Evolutionary conservation across 2,888 invertebrate genomes (phyloP).

Genomic region (Drosophila quinaria): DNA sequence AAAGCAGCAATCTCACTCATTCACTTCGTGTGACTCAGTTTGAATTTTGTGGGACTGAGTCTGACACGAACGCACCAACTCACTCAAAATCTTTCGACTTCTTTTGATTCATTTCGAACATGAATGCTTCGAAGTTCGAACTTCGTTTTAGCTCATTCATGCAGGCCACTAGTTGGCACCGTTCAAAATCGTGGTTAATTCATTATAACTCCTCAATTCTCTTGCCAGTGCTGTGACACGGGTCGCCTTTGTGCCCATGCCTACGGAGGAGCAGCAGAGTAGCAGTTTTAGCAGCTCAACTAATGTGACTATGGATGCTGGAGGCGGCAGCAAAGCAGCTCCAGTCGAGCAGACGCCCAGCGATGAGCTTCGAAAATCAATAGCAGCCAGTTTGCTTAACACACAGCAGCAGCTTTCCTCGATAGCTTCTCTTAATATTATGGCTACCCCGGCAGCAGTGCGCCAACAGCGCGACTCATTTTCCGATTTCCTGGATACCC

Average conservation of each 20-base stretch:
- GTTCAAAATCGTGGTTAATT: no score
- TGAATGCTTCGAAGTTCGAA: no score
- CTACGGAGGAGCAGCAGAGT: constrained; percentile 60
- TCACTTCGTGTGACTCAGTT: no score
- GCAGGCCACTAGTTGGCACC: no score
- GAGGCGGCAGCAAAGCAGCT: constrained; percentile 4
- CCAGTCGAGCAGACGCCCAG: constrained; percentile 44
- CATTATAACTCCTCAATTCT: no score
- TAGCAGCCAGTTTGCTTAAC: constrained; percentile 49
- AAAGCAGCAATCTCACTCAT: no score
- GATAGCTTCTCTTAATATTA: neutral
- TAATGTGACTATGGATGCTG: constrained; percentile 47
- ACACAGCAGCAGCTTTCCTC: constrained; percentile 26
- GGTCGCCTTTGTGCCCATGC: constrained; percentile 81
- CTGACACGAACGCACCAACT: no score
- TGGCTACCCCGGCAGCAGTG: constrained; percentile 31
- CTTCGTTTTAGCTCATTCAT: no score
- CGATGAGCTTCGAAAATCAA: constrained; percentile 69
- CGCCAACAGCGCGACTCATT: constrained; percentile 82
- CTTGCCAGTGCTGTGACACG: constrained; percentile 69
- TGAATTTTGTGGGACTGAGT: no score
- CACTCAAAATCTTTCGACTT: no score
- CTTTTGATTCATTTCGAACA: no score
- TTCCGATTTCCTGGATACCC: constrained; percentile 83
- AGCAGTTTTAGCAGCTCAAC: constrained; percentile 65